These are phyloP conservation scores for Acholoe squamosa DNA, from an alignment of 2,888 invertebrate genomes.

Conservation along the genomic window DNA sequence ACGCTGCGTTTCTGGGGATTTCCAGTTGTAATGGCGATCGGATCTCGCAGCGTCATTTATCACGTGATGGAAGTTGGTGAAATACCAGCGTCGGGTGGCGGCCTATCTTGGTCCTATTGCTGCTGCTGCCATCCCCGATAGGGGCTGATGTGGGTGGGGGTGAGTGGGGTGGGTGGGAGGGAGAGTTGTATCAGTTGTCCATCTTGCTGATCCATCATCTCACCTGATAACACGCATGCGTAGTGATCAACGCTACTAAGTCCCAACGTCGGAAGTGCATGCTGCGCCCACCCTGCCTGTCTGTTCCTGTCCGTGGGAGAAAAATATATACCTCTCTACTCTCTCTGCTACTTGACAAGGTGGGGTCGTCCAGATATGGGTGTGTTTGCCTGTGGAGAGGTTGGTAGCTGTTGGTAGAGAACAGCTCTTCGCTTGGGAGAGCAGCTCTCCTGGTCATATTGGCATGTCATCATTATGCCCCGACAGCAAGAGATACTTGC, in stretches of 20 bases:
- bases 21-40: not conserved
- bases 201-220: constrained; percentile 27
- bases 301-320: not conserved
- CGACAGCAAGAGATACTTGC: too few relatives aligned
- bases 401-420: too few relatives aligned
- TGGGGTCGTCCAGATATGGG: not conserved
- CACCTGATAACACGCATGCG: constrained; percentile 50
- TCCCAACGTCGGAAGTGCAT: not conserved
- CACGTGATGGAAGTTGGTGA: not conserved
- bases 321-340: not conserved
- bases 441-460: too few relatives aligned
- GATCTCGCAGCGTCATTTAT: not conserved
- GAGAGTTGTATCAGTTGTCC: not conserved
- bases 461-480: too few relatives aligned
- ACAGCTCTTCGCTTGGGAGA: too few relatives aligned
- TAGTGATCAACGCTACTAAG: not conserved
- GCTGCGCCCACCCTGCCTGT: not conserved
- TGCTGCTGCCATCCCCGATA: not conserved
- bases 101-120: not conserved
- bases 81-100: not conserved
- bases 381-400: too few relatives aligned
- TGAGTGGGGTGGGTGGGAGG: not conserved
- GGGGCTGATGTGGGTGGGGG: not conserved
- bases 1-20: not conserved
- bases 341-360: not conserved